phyloP scores from a whole-genome alignment of 2,797 vertebrate genomes.

The Coreius guichenoti region DNA sequence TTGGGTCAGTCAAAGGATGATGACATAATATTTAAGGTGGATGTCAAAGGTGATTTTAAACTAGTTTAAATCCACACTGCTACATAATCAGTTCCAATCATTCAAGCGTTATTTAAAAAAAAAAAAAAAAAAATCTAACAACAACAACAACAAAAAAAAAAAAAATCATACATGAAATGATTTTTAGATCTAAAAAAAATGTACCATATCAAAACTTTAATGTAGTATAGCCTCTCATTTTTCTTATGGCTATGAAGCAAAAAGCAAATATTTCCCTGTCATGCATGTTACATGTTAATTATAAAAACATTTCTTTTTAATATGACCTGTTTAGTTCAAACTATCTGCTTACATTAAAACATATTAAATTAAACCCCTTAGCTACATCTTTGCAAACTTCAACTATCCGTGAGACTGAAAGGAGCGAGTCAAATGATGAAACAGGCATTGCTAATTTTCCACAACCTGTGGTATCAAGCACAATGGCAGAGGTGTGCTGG shows the following conservation, averaged over 20 bases:
- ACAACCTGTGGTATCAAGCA: conserved; percentile 82
- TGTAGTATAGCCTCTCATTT: conserved; percentile 10
- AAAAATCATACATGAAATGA: background rate
- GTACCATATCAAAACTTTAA: background rate
- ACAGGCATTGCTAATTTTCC: conserved; percentile 78
- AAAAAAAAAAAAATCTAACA: background rate
- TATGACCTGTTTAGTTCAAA: conserved; percentile 43
- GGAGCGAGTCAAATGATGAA: conserved; percentile 70
- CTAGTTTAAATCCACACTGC: conserved; percentile 56
- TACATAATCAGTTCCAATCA: conserved; percentile 5
- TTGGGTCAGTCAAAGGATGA: conserved; percentile 68
- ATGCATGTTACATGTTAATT: conserved; percentile 32
- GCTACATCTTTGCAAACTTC: conserved; percentile 75
- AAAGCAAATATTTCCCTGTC: conserved; percentile 1
- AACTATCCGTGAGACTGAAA: conserved; percentile 72
- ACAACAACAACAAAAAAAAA: no score
- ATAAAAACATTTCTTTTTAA: conserved; percentile 23
- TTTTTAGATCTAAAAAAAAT: background rate
- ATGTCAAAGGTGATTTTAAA: conserved; percentile 80
- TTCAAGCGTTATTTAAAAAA: conserved; percentile 13
- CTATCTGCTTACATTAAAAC: conserved; percentile 49
- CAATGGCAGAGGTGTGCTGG: conserved; percentile 77
- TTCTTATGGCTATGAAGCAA: background rate
- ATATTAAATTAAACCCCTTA: conserved; percentile 71
- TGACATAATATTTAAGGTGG: conserved; percentile 76